Conservation (phyloP, 2,888 invertebrate species). For the Pristionchus mayeri region DNA sequence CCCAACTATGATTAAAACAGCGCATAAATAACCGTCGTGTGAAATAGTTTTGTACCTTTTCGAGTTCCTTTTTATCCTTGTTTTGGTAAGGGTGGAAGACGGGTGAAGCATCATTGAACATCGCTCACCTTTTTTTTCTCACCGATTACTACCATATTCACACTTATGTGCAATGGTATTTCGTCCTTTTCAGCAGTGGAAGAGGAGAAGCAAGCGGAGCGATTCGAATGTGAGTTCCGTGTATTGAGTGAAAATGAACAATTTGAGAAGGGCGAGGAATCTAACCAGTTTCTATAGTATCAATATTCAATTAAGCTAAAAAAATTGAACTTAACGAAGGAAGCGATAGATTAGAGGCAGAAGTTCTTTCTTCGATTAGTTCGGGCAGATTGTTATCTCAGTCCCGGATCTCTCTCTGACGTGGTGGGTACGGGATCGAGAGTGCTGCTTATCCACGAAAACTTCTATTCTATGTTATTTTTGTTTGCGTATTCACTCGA, state of each 20-base stretch:
- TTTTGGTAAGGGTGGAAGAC: too few relatives aligned
- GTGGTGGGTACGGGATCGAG: neutral
- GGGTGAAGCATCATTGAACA: too few relatives aligned
- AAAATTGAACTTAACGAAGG: too few relatives aligned
- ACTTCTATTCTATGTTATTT: neutral
- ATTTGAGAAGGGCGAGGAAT: too few relatives aligned
- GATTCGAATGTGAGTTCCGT: constrained; percentile 44
- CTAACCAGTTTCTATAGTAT: too few relatives aligned
- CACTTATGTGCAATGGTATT: neutral
- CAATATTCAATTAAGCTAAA: too few relatives aligned
- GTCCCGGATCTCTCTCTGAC: neutral
- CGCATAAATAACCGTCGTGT: too few relatives aligned
- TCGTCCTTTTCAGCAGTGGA: constrained; percentile 37
- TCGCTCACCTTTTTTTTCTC: too few relatives aligned
- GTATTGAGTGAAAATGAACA: too few relatives aligned
- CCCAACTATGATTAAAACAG: too few relatives aligned
- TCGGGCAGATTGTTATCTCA: neutral
- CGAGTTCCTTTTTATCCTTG: too few relatives aligned
- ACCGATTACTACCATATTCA: neutral
- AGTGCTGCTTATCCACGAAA: neutral
- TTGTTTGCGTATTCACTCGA: neutral
- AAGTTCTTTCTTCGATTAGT: neutral
- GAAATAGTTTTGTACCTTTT: too few relatives aligned
- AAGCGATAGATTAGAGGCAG: neutral
- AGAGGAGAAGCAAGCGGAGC: constrained; percentile 35